A percentile compares a stretch with the other conserved stretches of the same genome.
These are phyloP conservation scores for Struthio camelus DNA, from an alignment of 2,113 vertebrate genomes.

Conservation along the genomic window DNA sequence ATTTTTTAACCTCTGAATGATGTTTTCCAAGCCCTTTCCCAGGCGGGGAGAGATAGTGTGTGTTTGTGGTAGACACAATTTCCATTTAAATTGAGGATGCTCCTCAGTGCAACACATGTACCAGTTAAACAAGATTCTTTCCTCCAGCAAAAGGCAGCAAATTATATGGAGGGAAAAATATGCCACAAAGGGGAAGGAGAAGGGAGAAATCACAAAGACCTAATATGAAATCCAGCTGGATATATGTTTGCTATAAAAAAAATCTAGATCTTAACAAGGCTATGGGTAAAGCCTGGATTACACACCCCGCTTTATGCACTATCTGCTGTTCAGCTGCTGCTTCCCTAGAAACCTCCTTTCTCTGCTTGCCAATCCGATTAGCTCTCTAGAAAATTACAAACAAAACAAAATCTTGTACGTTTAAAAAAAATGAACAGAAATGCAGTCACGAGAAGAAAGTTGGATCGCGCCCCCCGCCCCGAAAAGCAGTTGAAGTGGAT, in stretches of 20 bases:
- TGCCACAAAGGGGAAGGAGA: background rate
- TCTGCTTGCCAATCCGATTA: background rate
- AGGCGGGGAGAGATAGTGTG: background rate
- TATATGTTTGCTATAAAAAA: background rate
- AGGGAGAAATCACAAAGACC: slow-evolving; percentile 12
- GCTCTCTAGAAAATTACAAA: background rate
- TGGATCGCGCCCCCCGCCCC: background rate
- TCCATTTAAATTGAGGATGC: slow-evolving; percentile 57
- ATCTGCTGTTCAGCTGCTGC: slow-evolving; percentile 3
- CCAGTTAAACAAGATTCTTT: background rate
- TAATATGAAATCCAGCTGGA: background rate
- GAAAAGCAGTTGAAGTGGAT: background rate
- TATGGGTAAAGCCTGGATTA: slow-evolving; percentile 1
- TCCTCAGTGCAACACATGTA: slow-evolving; percentile 21
- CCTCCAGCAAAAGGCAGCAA: background rate
- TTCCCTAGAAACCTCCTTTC: background rate
- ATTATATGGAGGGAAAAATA: background rate
- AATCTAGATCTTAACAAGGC: slow-evolving; percentile 23
- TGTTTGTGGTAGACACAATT: slow-evolving; percentile 50
- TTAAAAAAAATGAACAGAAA: background rate
- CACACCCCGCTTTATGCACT: background rate
- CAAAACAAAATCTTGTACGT: background rate
- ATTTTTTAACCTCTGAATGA: background rate
- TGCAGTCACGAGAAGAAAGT: rapidly evolving
- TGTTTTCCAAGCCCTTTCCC: background rate